Base-by-base conservation (phyloP, 2,797 vertebrate genomes). In the Mormyrops boulengeri region DNA sequence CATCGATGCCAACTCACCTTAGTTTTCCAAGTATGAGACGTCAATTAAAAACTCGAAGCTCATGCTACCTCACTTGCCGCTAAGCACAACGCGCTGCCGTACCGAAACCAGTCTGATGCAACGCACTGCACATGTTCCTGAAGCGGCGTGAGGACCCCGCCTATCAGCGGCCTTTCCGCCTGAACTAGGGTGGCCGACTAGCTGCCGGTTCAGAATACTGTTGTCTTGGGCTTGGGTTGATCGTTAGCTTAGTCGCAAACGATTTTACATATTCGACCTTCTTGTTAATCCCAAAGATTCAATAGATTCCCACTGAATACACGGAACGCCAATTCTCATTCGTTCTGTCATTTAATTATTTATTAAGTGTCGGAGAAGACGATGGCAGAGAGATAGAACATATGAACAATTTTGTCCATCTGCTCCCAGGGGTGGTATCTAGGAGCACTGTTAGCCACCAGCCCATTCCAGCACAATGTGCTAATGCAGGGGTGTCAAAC, bases 91-190 rank as follows among this genome's bases (percentile, higher is more conserved):
- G 34, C 14, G 47, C 49, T 87, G 87, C 38, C 44, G 87, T 89
- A 84, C 86, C 47, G 30, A n/a, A 53, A 49, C 41, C 55, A 1
- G 91, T 90, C 94, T 96, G 95, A 96, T 91, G 95, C 95, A 96
- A 96, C 53, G 49, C 88, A 0, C 87, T 26, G 34, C 73, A 90
- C 19, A 84, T 80, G n/a, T 94, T 95, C 94, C 93, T 91, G 91
- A 90, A 93, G 90, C 88, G 62, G 44, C 9, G 26, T 26, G 22
- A 89, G 88, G 90, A 91, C 86, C 86, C 90, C 47, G 17, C 34
- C 12, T 73, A 30, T 73, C 26, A 34, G 66, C 4, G 38, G 30
- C 66, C 0, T 89, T 93, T 95, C 94, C 94, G 93, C 22, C 47
- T 19, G 41, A 11, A 91, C 19, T 89, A 11, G 91, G 92, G 92